Conservation (phyloP, 64 coral and sea anemone species). For the Platygyra sinensis region DNA sequence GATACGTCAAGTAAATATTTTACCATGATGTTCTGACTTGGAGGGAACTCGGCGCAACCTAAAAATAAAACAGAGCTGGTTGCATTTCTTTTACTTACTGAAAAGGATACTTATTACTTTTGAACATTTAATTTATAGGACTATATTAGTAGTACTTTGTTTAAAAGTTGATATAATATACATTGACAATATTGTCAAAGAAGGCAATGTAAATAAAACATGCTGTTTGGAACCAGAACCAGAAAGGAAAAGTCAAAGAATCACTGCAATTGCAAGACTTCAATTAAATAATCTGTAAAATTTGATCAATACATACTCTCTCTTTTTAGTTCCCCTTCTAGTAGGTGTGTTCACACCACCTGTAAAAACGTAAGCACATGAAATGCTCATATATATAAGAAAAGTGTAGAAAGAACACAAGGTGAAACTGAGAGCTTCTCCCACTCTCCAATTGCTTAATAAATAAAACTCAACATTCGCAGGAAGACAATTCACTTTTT, state of each 20-base stretch:
- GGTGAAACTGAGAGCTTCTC: too few species aligned
- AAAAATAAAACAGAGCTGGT: not conserved
- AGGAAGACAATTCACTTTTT: too few species aligned
- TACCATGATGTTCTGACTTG: slow-evolving; percentile 42
- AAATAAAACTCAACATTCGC: too few species aligned
- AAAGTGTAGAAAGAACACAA: too few species aligned
- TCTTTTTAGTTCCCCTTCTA: slow-evolving; percentile 77
- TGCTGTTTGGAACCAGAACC: too few species aligned
- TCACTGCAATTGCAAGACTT: not conserved
- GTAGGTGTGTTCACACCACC: slow-evolving; percentile 68
- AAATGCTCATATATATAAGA: too few species aligned
- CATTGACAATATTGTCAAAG: too few species aligned
- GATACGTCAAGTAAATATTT: not conserved
- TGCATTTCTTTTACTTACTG: not conserved
- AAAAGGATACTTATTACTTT: not conserved
- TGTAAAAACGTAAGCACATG: not conserved
- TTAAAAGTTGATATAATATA: too few species aligned
- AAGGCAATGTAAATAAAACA: too few species aligned
- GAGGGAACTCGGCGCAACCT: slow-evolving; percentile 40
- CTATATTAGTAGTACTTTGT: too few species aligned
- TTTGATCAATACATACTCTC: slow-evolving; percentile 63
- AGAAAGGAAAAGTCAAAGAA: not conserved
- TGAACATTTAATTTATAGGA: too few species aligned
- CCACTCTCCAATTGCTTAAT: too few species aligned
- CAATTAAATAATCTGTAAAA: not conserved